A percentile compares a stretch with the other conserved stretches of the same genome.
Evolutionary conservation across 2,113 vertebrate genomes (phyloP).

Genomic region (Calyptommatus sinebrachiatus): DNA sequence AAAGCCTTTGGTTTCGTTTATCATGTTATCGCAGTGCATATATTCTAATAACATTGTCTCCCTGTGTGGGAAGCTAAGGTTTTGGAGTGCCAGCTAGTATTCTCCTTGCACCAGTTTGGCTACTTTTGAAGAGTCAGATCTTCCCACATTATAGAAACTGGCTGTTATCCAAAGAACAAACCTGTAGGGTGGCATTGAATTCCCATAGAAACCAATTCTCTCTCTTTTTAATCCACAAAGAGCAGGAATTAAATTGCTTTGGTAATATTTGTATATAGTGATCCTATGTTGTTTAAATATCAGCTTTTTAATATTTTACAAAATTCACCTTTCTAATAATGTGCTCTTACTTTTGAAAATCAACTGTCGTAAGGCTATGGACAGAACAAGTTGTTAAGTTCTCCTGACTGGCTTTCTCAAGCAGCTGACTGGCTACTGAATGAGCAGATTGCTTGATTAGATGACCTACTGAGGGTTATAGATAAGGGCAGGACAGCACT

Average conservation of each 20-base stretch:
- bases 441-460: too few species aligned
- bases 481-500: too few species aligned
- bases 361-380: too few species aligned
- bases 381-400: too few species aligned
- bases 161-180: neutral
- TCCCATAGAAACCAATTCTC: constrained; percentile 4
- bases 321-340: neutral
- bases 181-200: neutral
- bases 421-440: too few species aligned
- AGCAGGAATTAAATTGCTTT: constrained; percentile 1
- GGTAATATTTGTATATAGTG: neutral
- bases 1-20: neutral
- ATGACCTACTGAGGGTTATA: too few species aligned
- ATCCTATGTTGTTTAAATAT: neutral
- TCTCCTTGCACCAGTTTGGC: neutral
- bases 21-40: neutral
- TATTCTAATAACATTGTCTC: neutral
- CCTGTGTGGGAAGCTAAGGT: neutral
- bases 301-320: neutral
- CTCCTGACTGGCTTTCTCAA: too few species aligned
- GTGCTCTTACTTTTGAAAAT: too few species aligned
- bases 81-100: neutral
- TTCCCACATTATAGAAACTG: neutral
- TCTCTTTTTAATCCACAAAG: neutral
- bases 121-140: neutral